A percentile compares a stretch with the other conserved stretches of the same genome.
These are phyloP conservation scores for Panagrolaimus sp. DNA, from an alignment of 1,140 invertebrate genomes.

Conservation along the genomic window DNA sequence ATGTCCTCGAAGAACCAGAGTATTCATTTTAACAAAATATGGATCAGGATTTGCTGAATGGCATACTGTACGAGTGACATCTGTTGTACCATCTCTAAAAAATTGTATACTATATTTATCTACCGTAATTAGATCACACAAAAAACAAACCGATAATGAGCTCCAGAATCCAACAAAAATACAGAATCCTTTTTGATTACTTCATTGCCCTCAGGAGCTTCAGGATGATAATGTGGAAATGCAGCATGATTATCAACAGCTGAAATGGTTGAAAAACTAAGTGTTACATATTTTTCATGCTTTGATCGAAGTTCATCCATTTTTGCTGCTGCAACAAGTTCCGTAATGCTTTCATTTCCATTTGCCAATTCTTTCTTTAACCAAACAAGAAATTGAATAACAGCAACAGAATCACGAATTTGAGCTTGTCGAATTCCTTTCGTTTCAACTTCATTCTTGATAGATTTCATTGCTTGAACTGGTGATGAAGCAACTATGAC, in stretches of 20 bases:
- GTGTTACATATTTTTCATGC: conserved; percentile 68
- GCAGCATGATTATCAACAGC: conserved; percentile 82
- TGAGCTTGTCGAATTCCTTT: conserved; percentile 74
- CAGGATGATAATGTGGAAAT: conserved; percentile 83
- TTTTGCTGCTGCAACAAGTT: conserved; percentile 77
- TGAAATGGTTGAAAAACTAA: conserved; percentile 79
- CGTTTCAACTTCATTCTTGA: conserved; percentile 84
- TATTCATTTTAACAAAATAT: conserved; percentile 80
- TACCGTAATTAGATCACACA: conserved; percentile 39
- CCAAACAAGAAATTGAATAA: conserved; percentile 87
- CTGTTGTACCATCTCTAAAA: conserved; percentile 80
- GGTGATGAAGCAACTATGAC: conserved; percentile 64
- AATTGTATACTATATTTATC: conserved; percentile 47
- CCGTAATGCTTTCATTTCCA: conserved; percentile 70
- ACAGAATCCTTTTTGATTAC: conserved; percentile 71
- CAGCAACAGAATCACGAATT: conserved; percentile 73
- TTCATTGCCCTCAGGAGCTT: conserved; percentile 68
- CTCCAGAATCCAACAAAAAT: conserved; percentile 87
- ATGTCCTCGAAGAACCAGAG: conserved; percentile 84
- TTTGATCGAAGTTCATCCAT: conserved; percentile 71
- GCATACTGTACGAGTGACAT: conserved; percentile 84
- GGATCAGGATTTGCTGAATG: conserved; percentile 69
- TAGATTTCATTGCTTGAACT: conserved; percentile 74
- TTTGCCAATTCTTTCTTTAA: conserved; percentile 68
- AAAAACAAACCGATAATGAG: conserved; percentile 65